A percentile compares a stretch with the other conserved stretches of the same genome.
Evolutionary conservation across 2,888 invertebrate genomes (phyloP).

Genomic region (Tetragonula carbonaria): DNA sequence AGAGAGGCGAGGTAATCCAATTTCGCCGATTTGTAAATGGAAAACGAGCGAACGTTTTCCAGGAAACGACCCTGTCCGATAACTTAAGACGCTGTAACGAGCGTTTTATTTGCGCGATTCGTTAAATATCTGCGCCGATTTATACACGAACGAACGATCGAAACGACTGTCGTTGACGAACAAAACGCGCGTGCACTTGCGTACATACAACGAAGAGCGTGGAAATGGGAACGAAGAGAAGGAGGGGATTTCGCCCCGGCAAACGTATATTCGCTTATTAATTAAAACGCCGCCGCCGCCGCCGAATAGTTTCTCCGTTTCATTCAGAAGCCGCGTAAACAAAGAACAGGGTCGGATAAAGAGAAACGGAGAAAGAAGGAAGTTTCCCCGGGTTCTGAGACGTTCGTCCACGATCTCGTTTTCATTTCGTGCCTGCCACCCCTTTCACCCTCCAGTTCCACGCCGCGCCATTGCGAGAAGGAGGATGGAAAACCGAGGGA

Average conservation of each 20-base stretch:
- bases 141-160: conserved; percentile 51
- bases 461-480: background rate
- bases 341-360: background rate
- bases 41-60: background rate
- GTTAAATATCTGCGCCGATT: conserved; percentile 60
- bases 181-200: background rate
- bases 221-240: background rate
- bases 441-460: background rate
- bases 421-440: conserved; percentile 55
- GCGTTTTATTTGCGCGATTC: conserved; percentile 35
- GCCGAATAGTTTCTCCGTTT: conserved; percentile 32
- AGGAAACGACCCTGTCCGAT: background rate
- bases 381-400: conserved; percentile 38
- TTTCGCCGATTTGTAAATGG: background rate
- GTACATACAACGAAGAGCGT: background rate
- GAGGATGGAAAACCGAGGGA: conserved; percentile 21
- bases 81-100: conserved; percentile 39
- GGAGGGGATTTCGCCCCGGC: no score
- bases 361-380: conserved; percentile 18
- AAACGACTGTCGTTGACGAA: background rate
- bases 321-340: conserved; percentile 56
- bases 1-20: background rate
- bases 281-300: conserved; percentile 50
- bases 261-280: conserved; percentile 55
- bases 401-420: conserved; percentile 52